Conservation (phyloP, 2,888 invertebrate genomes). For the Nomada flava region DNA sequence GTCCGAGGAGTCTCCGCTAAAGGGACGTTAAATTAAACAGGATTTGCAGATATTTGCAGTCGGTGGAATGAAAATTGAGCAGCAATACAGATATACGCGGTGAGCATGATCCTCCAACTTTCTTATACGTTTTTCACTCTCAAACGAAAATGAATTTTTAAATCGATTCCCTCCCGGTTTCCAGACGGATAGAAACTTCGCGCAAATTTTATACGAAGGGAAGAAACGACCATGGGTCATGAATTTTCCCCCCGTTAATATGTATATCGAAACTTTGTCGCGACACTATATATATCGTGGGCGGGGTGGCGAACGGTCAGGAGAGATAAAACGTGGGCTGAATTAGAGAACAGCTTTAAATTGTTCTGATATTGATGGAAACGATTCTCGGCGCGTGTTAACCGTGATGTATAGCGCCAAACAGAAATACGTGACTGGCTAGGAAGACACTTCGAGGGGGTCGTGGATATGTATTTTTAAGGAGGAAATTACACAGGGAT, state of each 20-base stretch:
- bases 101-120: no score
- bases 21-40: constrained; percentile 16
- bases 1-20: background rate
- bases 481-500: background rate
- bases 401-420: constrained; percentile 18
- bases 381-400: constrained; percentile 28
- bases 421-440: background rate
- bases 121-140: background rate
- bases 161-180: no score
- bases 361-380: constrained; percentile 48
- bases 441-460: background rate
- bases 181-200: no score
- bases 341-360: constrained; percentile 44
- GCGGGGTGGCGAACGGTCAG: background rate
- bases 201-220: no score
- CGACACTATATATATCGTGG: background rate
- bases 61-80: background rate
- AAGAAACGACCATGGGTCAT: background rate
- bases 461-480: background rate
- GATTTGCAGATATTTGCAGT: background rate
- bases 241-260: background rate
- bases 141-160: background rate
- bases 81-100: no score
- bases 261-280: background rate
- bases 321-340: constrained; percentile 6